A percentile compares a stretch with the other conserved stretches of the same genome.
These are phyloP conservation scores for Lindbergichthys nudifrons DNA, from an alignment of 2,797 vertebrate species.

Conservation along the genomic window DNA sequence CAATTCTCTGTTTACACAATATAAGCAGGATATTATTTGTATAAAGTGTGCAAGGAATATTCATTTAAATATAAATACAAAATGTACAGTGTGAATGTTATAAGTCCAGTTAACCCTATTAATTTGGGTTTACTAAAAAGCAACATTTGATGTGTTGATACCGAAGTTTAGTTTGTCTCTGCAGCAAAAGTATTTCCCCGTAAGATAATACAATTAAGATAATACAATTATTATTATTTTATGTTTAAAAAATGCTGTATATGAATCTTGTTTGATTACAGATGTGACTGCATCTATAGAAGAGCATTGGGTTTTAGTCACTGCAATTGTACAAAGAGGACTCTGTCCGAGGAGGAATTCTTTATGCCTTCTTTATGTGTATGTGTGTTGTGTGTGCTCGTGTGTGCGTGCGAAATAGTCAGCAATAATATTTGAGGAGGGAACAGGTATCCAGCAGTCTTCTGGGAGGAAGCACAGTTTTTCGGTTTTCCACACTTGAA, in stretches of 20 bases:
- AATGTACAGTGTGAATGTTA: too few species aligned
- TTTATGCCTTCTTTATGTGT: constrained; percentile 36
- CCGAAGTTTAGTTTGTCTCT: background rate
- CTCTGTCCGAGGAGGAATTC: constrained; percentile 51
- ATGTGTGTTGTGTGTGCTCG: constrained; percentile 22
- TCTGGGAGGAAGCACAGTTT: constrained; percentile 50
- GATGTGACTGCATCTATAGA: constrained; percentile 26
- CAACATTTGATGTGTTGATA: background rate
- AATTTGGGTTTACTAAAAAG: background rate
- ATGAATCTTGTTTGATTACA: constrained; percentile 10
- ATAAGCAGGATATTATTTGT: too few species aligned
- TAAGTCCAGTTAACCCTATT: too few species aligned
- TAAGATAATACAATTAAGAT: background rate
- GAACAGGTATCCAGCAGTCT: constrained; percentile 63
- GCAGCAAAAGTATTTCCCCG: background rate
- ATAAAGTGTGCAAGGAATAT: too few species aligned
- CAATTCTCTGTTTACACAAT: too few species aligned
- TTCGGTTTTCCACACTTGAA: constrained; percentile 70
- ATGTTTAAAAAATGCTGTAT: background rate
- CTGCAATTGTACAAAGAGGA: constrained; percentile 59
- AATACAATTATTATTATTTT: background rate
- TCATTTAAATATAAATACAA: too few species aligned
- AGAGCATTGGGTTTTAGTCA: constrained; percentile 34
- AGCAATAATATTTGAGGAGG: constrained; percentile 75
- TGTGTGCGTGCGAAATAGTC: constrained; percentile 32